These are phyloP conservation scores for Parnassius orleans DNA, from an alignment of 2,888 invertebrate species.

Conservation along the genomic window DNA sequence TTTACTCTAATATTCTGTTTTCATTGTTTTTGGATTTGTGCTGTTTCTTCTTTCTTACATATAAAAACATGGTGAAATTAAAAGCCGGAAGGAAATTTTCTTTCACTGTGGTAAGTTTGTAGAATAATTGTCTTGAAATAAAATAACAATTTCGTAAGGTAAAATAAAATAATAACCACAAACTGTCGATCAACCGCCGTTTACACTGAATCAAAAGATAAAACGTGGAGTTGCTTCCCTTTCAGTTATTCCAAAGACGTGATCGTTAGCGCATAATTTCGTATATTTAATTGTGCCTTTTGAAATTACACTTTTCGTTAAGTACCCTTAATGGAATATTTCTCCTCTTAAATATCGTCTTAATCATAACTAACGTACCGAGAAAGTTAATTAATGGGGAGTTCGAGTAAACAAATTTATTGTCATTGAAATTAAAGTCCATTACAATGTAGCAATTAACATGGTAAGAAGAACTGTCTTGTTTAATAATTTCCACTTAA, in stretches of 20 bases:
- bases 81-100: too few species aligned
- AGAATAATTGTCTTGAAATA: too few species aligned
- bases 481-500: constrained; percentile 22
- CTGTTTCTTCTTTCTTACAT: too few species aligned
- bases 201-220: constrained; percentile 12
- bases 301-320: constrained; percentile 14
- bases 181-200: constrained; percentile 15
- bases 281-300: constrained; percentile 21
- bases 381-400: constrained; percentile 24
- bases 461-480: constrained; percentile 7
- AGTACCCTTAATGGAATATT: constrained; percentile 22
- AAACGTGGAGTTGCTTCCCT: constrained; percentile 7
- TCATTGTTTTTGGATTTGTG: too few species aligned
- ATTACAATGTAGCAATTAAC: constrained; percentile 11
- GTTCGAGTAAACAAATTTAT: constrained; percentile 23
- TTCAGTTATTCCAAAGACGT: constrained; percentile 4
- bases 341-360: constrained; percentile 19
- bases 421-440: constrained; percentile 11
- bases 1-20: too few species aligned
- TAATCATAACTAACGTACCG: constrained; percentile 22
- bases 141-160: too few species aligned
- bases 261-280: constrained; percentile 23
- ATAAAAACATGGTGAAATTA: too few species aligned
- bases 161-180: constrained; percentile 14
- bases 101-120: too few species aligned